A percentile compares a stretch with the other conserved stretches of the same genome.
Evolutionary conservation across 2,797 vertebrate genomes (phyloP).

Genomic region (Carapus acus): DNA sequence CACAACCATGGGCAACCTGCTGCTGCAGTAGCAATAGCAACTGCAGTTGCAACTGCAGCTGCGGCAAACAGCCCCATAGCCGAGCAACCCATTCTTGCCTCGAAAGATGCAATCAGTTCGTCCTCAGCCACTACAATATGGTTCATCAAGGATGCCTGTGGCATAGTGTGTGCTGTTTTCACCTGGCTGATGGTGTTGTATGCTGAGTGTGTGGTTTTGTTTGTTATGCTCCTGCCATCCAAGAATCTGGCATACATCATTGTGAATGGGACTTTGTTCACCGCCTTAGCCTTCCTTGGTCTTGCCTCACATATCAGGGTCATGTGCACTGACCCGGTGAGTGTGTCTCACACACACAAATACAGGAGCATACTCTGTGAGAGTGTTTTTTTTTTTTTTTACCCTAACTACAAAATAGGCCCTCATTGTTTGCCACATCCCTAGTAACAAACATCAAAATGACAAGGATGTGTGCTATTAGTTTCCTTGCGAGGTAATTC

Average conservation of each 20-base stretch:
- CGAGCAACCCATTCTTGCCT: constrained; percentile 71
- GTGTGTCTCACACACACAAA: constrained; percentile 52
- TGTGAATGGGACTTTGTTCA: constrained; percentile 90
- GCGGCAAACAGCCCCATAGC: constrained; percentile 74
- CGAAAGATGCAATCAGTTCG: constrained; percentile 70
- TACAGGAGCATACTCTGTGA: background rate
- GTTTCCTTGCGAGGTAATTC: no score
- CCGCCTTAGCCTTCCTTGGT: constrained; percentile 89
- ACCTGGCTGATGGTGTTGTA: constrained; percentile 97
- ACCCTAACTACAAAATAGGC: no score
- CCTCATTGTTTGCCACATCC: no score
- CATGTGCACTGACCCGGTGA: constrained; percentile 98
- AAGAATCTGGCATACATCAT: constrained; percentile 87
- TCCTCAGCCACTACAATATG: constrained; percentile 82
- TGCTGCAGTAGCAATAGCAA: constrained; percentile 72
- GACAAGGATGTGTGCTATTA: no score
- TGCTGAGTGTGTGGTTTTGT: constrained; percentile 93
- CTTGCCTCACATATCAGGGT: constrained; percentile 93
- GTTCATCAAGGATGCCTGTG: constrained; percentile 96
- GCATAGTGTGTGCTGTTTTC: constrained; percentile 88
- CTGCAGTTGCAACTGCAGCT: constrained; percentile 70
- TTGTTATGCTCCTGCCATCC: constrained; percentile 93
- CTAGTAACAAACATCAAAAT: no score
- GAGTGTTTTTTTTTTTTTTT: background rate
- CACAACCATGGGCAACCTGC: constrained; percentile 54